Percentiles rank a stretch among this genome's conserved stretches.
Conservation (phyloP, 2,797 vertebrate species). For the Linurgus olivaceus region DNA sequence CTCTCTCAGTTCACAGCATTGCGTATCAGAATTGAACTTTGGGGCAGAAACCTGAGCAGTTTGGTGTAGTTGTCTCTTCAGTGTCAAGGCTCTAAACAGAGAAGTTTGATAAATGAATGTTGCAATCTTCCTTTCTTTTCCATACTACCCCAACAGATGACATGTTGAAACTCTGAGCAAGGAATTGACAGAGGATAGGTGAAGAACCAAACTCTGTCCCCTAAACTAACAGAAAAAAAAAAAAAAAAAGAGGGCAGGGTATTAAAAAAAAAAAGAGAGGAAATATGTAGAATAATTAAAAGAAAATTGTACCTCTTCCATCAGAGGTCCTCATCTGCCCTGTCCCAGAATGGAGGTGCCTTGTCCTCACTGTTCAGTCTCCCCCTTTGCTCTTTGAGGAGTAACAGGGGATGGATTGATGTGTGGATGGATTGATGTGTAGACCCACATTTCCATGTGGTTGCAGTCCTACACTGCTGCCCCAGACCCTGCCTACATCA, state of each 20-base stretch:
- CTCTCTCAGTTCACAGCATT: not conserved
- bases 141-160: not conserved
- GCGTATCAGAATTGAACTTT: not conserved
- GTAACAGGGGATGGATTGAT: not conserved
- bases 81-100: not conserved
- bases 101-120: not conserved
- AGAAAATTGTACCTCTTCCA: not conserved
- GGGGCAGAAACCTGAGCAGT: fast-evolving
- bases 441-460: not conserved
- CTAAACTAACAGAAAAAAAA: not conserved
- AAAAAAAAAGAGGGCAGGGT: not conserved
- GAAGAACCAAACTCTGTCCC: not conserved
- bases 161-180: not conserved
- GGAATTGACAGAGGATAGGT: not conserved
- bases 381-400: not conserved
- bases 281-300: not conserved
- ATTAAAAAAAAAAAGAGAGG: not conserved
- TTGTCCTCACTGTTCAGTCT: not conserved
- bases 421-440: not conserved
- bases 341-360: not conserved
- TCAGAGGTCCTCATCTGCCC: not conserved
- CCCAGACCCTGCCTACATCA: not conserved
- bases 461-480: not conserved
- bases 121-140: not conserved
- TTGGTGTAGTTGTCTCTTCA: not conserved